Base-by-base conservation (phyloP, 1,140 invertebrate genomes). In the Leucophenga varia region DNA sequence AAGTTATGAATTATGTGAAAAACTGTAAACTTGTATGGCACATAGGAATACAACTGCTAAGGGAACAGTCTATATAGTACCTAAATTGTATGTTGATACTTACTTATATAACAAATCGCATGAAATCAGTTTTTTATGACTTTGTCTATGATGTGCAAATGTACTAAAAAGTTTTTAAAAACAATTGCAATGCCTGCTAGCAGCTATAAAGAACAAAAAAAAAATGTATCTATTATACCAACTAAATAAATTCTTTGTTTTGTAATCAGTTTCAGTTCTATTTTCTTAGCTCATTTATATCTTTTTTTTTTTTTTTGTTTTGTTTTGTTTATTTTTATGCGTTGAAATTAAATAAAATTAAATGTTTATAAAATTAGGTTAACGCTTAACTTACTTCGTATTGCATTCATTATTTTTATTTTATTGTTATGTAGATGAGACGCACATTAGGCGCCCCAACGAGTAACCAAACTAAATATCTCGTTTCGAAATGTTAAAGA, bases 371-470 rank as follows among this genome's bases (percentile, higher is more conserved):
- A 49, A 49, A 71, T 71, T 68, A 71, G 71, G 64, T 71, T 64
- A 71, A 67, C 57, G 55, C 67, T 64, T 57, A 64, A 52, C 42
- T 47, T 44, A 57, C 37, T 49, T 51, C 38, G 21, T 37, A 46
- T 45, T 52, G n/a, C n/a, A n/a, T n/a, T n/a, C n/a, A n/a, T n/a
- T n/a, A n/a, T 54, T 54, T 64, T 70, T 71, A 71, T 71, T 71
- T 71, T 71, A 71, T 71, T 71, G 60, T 63, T 71, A 71, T 71
- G 65, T 70, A 70, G 65, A 70, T 70, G 65, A 70, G 65, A 48
- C 49, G 25, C 47, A 46, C 46, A 49, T 59, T 34, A 35, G 39
- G 21, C 22, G n/a, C n/a, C n/a, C n/a, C n/a, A 21, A 30, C 38
- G 21, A 30, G 17, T n/a, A n/a, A n/a, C n/a, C n/a, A n/a, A n/a